Evolutionary conservation across 2,888 invertebrate species (phyloP).

Genomic region (Anaspis maculata): DNA sequence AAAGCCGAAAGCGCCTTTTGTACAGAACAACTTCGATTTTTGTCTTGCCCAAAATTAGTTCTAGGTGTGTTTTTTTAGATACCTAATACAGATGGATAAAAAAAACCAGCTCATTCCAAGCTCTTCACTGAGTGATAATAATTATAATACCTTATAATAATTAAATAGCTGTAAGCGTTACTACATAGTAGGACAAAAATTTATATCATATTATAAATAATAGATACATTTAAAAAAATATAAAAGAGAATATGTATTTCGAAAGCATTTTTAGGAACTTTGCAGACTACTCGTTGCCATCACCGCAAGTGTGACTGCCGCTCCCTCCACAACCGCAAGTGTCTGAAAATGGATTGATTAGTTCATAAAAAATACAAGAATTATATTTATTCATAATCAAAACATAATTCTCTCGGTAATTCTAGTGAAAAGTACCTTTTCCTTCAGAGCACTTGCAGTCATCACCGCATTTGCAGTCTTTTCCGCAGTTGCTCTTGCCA

Average conservation of each 20-base stretch:
- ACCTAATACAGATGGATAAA: no score
- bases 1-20: no score
- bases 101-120: no score
- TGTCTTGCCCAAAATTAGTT: no score
- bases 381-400: no score
- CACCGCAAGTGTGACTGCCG: slow-evolving; percentile 7
- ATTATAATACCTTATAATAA: background rate
- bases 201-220: background rate
- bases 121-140: background rate
- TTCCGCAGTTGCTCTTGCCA: slow-evolving; percentile 47
- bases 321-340: slow-evolving; percentile 8
- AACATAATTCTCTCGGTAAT: background rate
- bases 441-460: slow-evolving; percentile 47
- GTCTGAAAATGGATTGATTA: slow-evolving; percentile 3
- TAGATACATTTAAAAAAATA: no score
- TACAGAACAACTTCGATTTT: no score
- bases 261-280: no score
- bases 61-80: no score
- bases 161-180: no score
- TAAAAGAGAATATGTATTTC: slow-evolving; percentile 2
- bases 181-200: background rate
- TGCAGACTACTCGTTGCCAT: no score
- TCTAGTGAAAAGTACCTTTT: slow-evolving; percentile 12
- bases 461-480: slow-evolving; percentile 50
- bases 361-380: slow-evolving; percentile 1